Conservation (phyloP, 2,797 vertebrate genomes). For the Tokudaia tokunoshimensis region DNA sequence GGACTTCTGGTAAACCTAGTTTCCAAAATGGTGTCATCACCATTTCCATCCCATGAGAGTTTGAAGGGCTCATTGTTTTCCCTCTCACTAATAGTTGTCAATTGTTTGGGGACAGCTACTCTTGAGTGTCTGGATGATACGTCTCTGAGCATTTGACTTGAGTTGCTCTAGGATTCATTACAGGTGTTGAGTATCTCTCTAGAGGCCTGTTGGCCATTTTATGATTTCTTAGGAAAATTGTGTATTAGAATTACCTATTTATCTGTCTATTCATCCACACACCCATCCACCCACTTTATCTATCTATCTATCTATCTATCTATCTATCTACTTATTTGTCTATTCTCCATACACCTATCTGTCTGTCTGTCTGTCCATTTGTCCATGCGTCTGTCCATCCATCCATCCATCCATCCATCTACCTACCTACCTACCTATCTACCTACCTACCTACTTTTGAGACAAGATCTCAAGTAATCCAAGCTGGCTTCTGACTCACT, state of each 20-base stretch:
- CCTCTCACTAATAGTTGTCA: neutral
- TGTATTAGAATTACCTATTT: neutral
- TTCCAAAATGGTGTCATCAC: neutral
- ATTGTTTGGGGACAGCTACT: neutral
- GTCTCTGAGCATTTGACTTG: neutral
- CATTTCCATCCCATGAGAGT: neutral
- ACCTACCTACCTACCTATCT: neutral
- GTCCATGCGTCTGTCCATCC: neutral
- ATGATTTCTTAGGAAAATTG: neutral
- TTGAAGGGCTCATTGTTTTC: neutral
- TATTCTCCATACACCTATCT: no score
- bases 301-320: no score
- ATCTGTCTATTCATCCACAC: neutral
- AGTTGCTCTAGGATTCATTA: neutral
- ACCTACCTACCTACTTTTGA: neutral
- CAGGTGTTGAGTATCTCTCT: no score
- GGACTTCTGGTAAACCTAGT: neutral
- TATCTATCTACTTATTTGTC: neutral
- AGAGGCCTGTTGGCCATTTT: neutral
- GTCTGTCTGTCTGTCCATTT: neutral
- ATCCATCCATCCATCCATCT: neutral
- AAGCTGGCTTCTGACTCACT: neutral
- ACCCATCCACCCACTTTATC: neutral
- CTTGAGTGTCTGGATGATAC: neutral
- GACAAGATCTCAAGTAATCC: neutral